These are phyloP conservation scores for Nasua narica DNA, from an alignment of 2,797 vertebrate species.

Conservation along the genomic window DNA sequence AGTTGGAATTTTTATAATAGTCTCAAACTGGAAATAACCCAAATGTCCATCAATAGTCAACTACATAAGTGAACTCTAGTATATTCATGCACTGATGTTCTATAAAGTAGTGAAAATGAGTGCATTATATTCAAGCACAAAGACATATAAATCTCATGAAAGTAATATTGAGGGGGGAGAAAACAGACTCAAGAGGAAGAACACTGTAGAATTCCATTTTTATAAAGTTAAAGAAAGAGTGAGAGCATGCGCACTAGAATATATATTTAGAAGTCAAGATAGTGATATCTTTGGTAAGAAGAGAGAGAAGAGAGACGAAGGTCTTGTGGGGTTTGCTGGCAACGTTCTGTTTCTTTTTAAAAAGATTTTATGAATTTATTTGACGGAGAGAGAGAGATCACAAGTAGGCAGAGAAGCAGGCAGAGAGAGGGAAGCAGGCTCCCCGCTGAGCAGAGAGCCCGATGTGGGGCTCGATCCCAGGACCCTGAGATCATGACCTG, in stretches of 20 bases:
- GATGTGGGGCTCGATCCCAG: no score
- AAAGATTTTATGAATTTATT: no score
- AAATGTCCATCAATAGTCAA: background rate
- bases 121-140: background rate
- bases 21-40: background rate
- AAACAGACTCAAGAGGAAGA: background rate
- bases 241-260: background rate
- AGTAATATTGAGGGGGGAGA: background rate
- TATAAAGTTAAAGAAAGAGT: background rate
- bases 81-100: background rate
- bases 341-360: background rate
- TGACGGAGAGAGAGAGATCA: no score
- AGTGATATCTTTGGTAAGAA: background rate
- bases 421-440: no score
- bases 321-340: background rate
- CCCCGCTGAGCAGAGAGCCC: no score
- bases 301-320: background rate
- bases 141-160: slow-evolving; percentile 14
- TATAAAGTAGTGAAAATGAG: background rate
- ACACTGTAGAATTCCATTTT: background rate
- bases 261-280: slow-evolving; percentile 11
- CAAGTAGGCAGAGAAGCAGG: no score
- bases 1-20: background rate
- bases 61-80: background rate
- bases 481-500: no score